Base-by-base conservation (phyloP, 2,113 vertebrate genomes). In the Oreochromis aureus region DNA sequence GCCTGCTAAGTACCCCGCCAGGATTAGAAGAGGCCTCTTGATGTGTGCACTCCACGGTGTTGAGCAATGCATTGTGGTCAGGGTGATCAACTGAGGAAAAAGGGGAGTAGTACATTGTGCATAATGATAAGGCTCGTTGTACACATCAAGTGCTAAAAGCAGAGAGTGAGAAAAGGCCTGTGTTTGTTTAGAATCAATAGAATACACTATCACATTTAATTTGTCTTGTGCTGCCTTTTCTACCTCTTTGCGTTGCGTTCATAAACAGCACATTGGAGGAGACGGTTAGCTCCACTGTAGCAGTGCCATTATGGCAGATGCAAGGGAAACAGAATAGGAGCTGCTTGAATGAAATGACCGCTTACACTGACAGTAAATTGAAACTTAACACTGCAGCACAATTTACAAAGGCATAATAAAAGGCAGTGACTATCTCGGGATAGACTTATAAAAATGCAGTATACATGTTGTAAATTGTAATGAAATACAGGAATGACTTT, bases 1-100 rank as follows among this genome's bases (percentile, higher is more conserved):
- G 95, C 91, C 90, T 89, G 93, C 91, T 94, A 92, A 95, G 93
- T 91, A 92, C 87, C 66, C 92, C 73, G 41, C 90, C 81, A 84
- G 95, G 95, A 96, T 95, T 96, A 95, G 90, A 88, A 82, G 92
- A 89, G 93, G 94, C 91, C 89, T 90, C 91, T 95, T 88, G 89
- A 93, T 89, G 91, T 91, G 92, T 90, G 87, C 87, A 53, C 86
- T 89, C 89, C 88, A 89, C 58, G 79, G 89, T 86, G 90, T 63
- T 48, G 79, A 89, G 92, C 79, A 46, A 69, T 89, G 73, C 88
- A 92, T 92, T 91, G 93, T 94, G 93, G 91, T 89, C 92, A 80
- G 88, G 81, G 91, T 91, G 94, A 93, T 93, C 84, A 93, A 86
- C 87, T 46, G 90, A 89, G 69, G 30, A 15, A 48, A 73, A 86